These are phyloP conservation scores for Sparus aurata DNA, from an alignment of 2,797 vertebrate species.

Conservation along the genomic window DNA sequence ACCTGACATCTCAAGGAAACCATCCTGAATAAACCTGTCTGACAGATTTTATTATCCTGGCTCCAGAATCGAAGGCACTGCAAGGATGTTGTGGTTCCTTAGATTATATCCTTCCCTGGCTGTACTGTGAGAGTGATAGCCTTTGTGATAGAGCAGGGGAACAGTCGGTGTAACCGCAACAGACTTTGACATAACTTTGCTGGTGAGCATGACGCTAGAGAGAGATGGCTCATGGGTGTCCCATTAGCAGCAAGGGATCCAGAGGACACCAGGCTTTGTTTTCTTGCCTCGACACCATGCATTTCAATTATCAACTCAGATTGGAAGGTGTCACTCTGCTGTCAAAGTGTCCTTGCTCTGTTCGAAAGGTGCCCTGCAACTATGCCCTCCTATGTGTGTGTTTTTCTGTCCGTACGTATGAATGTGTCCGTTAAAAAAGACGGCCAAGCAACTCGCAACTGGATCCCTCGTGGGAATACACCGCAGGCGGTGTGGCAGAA, in stretches of 20 bases:
- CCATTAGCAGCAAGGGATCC: conserved; percentile 47
- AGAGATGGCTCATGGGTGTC: conserved; percentile 67
- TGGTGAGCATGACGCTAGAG: conserved; percentile 28
- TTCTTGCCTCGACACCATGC: conserved; percentile 40
- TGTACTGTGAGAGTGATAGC: conserved; percentile 26
- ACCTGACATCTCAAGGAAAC: conserved; percentile 38
- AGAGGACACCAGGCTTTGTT: conserved; percentile 26
- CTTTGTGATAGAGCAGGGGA: conserved; percentile 36
- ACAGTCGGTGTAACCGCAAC: conserved; percentile 19
- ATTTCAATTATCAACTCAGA: conserved; percentile 72
- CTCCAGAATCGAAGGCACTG: conserved; percentile 21
- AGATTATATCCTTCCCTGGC: conserved; percentile 16
- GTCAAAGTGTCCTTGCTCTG: conserved; percentile 48
- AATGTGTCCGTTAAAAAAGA: background rate
- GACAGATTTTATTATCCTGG: conserved; percentile 32
- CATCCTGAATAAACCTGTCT: conserved; percentile 31
- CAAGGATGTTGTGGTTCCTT: conserved; percentile 29
- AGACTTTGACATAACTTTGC: conserved; percentile 25
- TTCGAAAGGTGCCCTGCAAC: conserved; percentile 40
- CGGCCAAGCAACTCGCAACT: background rate
- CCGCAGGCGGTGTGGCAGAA: too few relatives aligned
- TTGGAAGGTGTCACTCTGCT: conserved; percentile 48
- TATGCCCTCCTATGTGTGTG: conserved; percentile 8
- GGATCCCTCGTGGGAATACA: background rate
- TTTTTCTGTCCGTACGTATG: conserved; percentile 2